Evolutionary conservation across 2,797 vertebrate genomes (phyloP), one percentile per base, ranked within the genome.

Genomic region (Zenarchopterus dispar): DNA sequence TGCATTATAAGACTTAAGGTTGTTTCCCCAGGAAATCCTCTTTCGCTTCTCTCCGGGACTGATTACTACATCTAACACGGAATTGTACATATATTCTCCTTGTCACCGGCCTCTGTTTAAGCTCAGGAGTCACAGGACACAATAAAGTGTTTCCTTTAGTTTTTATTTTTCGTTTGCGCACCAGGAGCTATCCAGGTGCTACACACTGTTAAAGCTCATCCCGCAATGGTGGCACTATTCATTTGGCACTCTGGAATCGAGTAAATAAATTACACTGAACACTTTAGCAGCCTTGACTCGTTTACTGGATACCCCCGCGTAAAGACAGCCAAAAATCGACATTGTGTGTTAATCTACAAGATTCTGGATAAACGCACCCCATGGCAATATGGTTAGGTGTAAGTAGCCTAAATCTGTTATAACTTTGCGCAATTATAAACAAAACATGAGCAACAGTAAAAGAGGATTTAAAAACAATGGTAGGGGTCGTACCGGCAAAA

Each of bases 201-300:
- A 51, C 49, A 8, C 13, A 57, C 53, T 19, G 58, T 75, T 70
- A 51, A 67, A 63, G n/a, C 56, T 56, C 13, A 65, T 53, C 72
- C 73, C 64, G 56, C 62, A 68, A 59, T 63, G 72, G 62, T 64
- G 70, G 77, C 78, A 87, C 75, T 50, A 63, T 76, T 67, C 73
- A 86, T 85, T 50, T 9, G 53, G 11, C 70, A 55, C 62, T 51
- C 41, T 42, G 64, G 67, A 70, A 87, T 87, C 31, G 75, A 86
- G 21, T 19, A 80, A 89, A 86, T 89, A 81, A 73, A 83, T 85
- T 63, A 59, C 78, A 82, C 60, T 66, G 56, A 80, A 83, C 75
- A 87, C 84, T 61, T 82, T 60, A 58, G 11, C 36, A 15, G 36
- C 11, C 13, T 39, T 39, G 1, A 15, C 11, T 39, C 36, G 36